Evolutionary conservation across 2,113 vertebrate species (phyloP), one percentile per base, ranked within the genome.

Genomic region (Hemichromis elongatus): DNA sequence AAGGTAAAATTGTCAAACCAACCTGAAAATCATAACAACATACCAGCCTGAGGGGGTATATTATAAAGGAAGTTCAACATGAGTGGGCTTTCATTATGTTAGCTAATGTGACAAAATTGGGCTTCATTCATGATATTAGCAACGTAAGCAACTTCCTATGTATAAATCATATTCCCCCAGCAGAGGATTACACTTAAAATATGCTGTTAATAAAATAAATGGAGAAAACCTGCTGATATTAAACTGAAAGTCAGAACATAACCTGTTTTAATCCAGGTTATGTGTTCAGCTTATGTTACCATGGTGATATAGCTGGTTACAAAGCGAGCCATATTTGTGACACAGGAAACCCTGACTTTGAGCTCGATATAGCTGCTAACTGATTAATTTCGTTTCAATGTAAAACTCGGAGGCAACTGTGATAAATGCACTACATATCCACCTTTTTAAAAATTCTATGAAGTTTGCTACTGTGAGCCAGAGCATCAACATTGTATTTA

Each of bases 1-100:
- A 99, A 99, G 98, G 99, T 99, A 94, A 24, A 45, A 30, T 52
- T 37, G 30, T 56, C 75, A 52, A n/a, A 75, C n/a, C 8, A 9
- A 28, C 3, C 50, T 28, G 26, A 75, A 52, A 73, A 73, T 16
- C 24, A 30, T 50, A 50, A 28, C 42, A 5, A 50, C 42, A 75
- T 21, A 21, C n/a, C 9, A 54, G n/a, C 52, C n/a, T n/a, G 3
- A 21, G 18, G 35, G 7, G 18, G 7, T 52, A 52, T 52, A 19
- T 70, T 45, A 18, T 70, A 26, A 40, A 40, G 37, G 40, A 45
- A 70, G 13, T 0, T 70, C 40, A 70, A 47, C 66, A 1, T 26
- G 24, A 26, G 0, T 21, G 47, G 66, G 21, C 40, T 70, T 70
- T 70, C 66, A 47, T 70, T 47, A 14, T 45, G 66, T 70, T 70